Evolutionary conservation across 2,888 invertebrate species (phyloP).

Genomic region (Drosophila pegasa): DNA sequence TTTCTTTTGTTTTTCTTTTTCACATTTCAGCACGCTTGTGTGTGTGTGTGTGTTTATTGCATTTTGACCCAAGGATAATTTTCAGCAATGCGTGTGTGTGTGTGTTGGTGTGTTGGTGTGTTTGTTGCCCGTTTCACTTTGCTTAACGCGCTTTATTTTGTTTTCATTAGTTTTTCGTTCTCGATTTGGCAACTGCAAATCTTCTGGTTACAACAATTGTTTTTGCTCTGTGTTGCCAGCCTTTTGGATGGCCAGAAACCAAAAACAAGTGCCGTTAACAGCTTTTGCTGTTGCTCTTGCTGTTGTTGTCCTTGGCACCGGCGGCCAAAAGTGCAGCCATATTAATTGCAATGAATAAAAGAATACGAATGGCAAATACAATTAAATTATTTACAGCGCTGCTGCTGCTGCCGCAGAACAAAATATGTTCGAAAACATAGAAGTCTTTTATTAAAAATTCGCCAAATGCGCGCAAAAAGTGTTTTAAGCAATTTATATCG

Average conservation of each 20-base stretch:
- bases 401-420: not conserved
- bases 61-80: slow-evolving; percentile 66
- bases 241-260: slow-evolving; percentile 14
- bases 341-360: slow-evolving; percentile 30
- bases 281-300: slow-evolving; percentile 10
- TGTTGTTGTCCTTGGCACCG: slow-evolving; percentile 6
- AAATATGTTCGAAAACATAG: not conserved
- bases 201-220: slow-evolving; percentile 29
- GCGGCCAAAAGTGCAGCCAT: slow-evolving; percentile 9
- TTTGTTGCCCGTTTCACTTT: slow-evolving; percentile 49
- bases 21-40: slow-evolving; percentile 25
- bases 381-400: slow-evolving; percentile 22
- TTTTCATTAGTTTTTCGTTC: slow-evolving; percentile 33
- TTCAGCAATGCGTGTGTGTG: slow-evolving; percentile 36
- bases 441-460: not conserved
- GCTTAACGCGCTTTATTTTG: slow-evolving; percentile 32
- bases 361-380: not conserved
- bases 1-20: slow-evolving; percentile 17
- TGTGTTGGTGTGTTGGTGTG: slow-evolving; percentile 27
- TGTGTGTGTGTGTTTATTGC: slow-evolving; percentile 61
- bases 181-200: slow-evolving; percentile 30
- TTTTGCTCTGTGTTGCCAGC: slow-evolving; percentile 19
- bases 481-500: not conserved
- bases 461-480: not conserved
- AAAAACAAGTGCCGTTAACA: slow-evolving; percentile 32